A percentile compares a stretch with the other conserved stretches of the same genome.
These are phyloP conservation scores for Diarsia mendica DNA, from an alignment of 2,888 invertebrate species.

Conservation along the genomic window DNA sequence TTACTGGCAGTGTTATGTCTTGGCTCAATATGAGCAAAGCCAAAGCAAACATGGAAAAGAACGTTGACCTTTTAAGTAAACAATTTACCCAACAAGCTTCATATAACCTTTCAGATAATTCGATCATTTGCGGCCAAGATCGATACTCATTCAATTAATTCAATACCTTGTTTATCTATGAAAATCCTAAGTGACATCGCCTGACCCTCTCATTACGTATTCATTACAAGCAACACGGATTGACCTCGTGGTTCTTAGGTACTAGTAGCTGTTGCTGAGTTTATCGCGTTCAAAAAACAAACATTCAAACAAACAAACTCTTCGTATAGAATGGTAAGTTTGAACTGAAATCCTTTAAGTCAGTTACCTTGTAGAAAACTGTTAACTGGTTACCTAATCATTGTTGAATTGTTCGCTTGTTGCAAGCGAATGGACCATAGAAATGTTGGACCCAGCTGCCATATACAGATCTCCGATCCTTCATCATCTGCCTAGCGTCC, in stretches of 20 bases:
- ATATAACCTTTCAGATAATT: not conserved
- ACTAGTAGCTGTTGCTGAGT: no score
- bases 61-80: not conserved
- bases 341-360: slow-evolving; percentile 9
- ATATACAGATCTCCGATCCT: no score
- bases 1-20: no score
- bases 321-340: slow-evolving; percentile 11
- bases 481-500: no score
- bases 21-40: not conserved
- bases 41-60: not conserved
- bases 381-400: no score
- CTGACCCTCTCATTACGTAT: slow-evolving; percentile 28
- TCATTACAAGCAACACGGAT: slow-evolving; percentile 18
- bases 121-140: not conserved
- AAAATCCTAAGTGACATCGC: slow-evolving; percentile 5
- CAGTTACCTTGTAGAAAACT: not conserved
- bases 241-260: not conserved
- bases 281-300: no score
- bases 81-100: not conserved
- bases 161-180: slow-evolving; percentile 12
- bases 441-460: not conserved
- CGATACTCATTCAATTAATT: slow-evolving; percentile 17
- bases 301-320: no score
- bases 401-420: not conserved
- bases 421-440: not conserved